Base-by-base conservation (phyloP, 2,888 invertebrate species). In the Nemotelus nigrinus region DNA sequence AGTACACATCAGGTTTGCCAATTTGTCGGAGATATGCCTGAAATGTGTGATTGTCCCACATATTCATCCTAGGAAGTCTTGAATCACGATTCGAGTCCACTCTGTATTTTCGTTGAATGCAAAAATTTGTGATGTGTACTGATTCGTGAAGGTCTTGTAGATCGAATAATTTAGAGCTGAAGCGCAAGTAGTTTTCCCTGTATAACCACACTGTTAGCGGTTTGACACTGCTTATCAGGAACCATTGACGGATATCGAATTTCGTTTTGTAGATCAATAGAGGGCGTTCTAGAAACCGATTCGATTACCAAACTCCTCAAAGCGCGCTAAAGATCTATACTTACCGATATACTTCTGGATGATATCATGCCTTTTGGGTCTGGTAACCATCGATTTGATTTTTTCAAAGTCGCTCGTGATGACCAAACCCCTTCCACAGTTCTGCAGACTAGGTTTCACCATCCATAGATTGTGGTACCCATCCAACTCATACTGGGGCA, bases 181-280 rank as follows among this genome's bases (percentile, higher is more conserved):
- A 98, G 77, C 98, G 90, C 81, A 97, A 88, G 85, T 98, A 98
- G 85, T 96, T 94, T 84, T 97, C 96, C 84, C 93, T 94, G 89
- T 97, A 97, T 89, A 97, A 93, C 96, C 96, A 97, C 79, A 97
- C 92, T 0, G 95, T 94, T 53, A 97, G 88, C 0, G 97, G 97
- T 84, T 96, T 95, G 83, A 95, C 94, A 85, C 93, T 94, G 0
- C 97, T 96, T 44, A 97, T 93, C 80, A 97, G 88, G 87, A 97
- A 97, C 97, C 97, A 97, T 87, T 97, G 97, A 4, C 97, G 90
- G 82, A 97, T 97, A 87, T 97, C 97, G 85, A 97, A 97, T 88
- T 97, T 97, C 1, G 96, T 96, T 83, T 94, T 91, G 87, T 96
- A 93, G 81, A 97, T 92, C 67, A 96, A 91, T 76, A 97, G 88